Conservation (phyloP, 2,797 vertebrate species). For the Morelia viridis region DNA sequence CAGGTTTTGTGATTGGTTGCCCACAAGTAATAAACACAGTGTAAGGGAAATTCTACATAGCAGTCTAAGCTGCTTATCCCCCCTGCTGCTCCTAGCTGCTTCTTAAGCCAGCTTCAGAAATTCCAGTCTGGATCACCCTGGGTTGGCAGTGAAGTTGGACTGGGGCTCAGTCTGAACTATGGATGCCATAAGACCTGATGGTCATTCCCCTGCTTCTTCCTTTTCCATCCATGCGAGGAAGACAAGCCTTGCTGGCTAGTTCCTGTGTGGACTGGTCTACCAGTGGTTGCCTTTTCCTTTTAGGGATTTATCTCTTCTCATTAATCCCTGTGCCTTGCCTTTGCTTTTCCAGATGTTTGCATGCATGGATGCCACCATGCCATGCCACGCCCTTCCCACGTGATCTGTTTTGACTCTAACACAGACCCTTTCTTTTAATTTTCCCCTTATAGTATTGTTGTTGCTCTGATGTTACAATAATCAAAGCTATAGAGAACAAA, state of each 20-base stretch:
- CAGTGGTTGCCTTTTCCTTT: background rate
- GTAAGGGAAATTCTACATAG: background rate
- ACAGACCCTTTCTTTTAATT: background rate
- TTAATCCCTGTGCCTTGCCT: background rate
- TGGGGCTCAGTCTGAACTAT: background rate
- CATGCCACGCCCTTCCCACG: background rate
- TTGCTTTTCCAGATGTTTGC: background rate
- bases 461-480: background rate
- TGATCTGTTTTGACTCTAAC: background rate
- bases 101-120: background rate
- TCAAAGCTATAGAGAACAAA: background rate
- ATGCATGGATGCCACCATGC: background rate
- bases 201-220: background rate
- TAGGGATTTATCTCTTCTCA: background rate
- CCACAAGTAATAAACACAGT: background rate
- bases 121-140: background rate
- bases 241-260: background rate
- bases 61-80: background rate
- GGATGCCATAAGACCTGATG: background rate
- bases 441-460: background rate
- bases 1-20: slow-evolving; percentile 23
- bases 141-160: background rate
- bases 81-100: background rate
- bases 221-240: background rate
- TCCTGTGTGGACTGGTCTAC: background rate